These are phyloP conservation scores for Hipparchia sbordonii DNA, from an alignment of 2,888 invertebrate genomes.

Conservation along the genomic window DNA sequence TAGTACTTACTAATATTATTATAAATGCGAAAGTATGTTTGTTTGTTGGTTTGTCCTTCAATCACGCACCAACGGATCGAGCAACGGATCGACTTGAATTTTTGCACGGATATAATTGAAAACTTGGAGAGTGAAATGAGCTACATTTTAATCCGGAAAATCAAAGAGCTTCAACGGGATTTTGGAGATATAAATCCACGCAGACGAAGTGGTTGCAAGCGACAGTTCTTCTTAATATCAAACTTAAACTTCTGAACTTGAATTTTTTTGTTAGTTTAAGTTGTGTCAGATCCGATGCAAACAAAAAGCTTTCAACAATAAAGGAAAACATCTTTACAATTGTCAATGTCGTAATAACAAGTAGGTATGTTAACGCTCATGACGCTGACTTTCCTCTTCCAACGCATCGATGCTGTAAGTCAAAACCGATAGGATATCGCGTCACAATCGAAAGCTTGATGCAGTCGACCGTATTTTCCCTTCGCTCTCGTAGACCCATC, in stretches of 20 bases:
- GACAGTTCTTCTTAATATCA: too few relatives aligned
- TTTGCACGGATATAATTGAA: too few relatives aligned
- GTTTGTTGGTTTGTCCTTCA: too few relatives aligned
- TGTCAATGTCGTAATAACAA: slow-evolving; percentile 2
- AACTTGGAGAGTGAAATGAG: too few relatives aligned
- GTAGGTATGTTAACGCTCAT: neutral
- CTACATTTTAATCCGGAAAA: too few relatives aligned
- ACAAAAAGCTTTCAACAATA: neutral
- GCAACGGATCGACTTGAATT: too few relatives aligned
- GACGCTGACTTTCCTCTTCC: slow-evolving; percentile 23
- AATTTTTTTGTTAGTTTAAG: neutral
- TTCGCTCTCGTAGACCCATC: slow-evolving; percentile 1
- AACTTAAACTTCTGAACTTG: neutral
- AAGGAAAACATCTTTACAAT: neutral
- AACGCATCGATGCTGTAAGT: slow-evolving; percentile 20
- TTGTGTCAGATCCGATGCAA: neutral
- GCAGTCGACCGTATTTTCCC: slow-evolving; percentile 27
- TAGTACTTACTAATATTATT: too few relatives aligned
- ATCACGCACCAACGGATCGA: too few relatives aligned
- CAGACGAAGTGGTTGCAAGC: too few relatives aligned
- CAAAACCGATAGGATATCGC: slow-evolving; percentile 25
- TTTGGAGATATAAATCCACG: too few relatives aligned
- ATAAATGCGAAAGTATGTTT: too few relatives aligned
- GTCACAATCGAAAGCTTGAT: slow-evolving; percentile 34
- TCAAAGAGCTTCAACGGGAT: too few relatives aligned